Base-by-base conservation (phyloP, 2,797 vertebrate species). In the Sebastes ruberrimus region DNA sequence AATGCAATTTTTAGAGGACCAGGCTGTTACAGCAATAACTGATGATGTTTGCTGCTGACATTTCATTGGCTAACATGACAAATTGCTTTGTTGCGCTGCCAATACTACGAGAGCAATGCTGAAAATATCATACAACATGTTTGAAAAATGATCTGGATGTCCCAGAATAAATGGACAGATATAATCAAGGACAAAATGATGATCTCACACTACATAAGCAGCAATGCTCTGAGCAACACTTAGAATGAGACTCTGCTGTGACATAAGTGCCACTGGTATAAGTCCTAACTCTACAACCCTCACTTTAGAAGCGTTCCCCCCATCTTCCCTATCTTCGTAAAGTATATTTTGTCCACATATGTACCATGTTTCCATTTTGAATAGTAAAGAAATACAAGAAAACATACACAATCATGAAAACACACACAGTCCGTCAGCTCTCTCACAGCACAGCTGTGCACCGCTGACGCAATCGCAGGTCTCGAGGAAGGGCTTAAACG, bases 361-460 rank as follows among this genome's bases (percentile, higher is more conserved):
- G 8, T 18, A 20, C 14, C 6, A 23, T 23, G 4, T 42, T 23
- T 32, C 20, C 10, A 30, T 11, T 55, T 28, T 0, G 5, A 23
- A 22, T 11, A 28, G 18, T 16, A 9, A 10, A 38, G 4, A 38
- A 71, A 62, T 10, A 57, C 13, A 35, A 32, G 6, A 49, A 22
- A 52, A 53, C 10, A 49, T 4, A 60, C 33, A 42, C 30, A 77
- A 7, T 70, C 38, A 75, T 35, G 14, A 32, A 77, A 4, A 53
- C 27, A 76, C 64, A 35, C 83, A 13, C 56, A 2, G 35, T 4
- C 59, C 11, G 2, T 49, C 62, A 18, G 64, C 76, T 84, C 80
- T 75, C 63, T 42, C 13, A 73, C 49, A 18, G 72, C 79, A 86
- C 92, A 93, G 92, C 92, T 93, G 92, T 86, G 79, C 74, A n/a